Conservation (phyloP, 2,113 vertebrate species). For the Lampris incognitus region DNA sequence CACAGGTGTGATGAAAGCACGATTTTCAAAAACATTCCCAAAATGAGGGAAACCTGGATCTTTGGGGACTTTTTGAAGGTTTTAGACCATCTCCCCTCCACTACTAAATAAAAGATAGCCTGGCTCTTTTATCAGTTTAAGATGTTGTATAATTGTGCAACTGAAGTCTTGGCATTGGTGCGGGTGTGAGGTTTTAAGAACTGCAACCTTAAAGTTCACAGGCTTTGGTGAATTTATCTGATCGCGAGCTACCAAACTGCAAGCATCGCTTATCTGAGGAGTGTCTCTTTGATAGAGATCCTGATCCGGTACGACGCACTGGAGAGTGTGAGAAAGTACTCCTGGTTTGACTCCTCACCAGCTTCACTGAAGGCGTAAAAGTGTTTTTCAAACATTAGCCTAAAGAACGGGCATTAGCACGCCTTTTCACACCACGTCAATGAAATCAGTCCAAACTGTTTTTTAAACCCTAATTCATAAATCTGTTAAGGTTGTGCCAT, state of each 20-base stretch:
- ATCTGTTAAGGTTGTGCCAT: constrained; percentile 56
- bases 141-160: constrained; percentile 77
- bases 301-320: constrained; percentile 27
- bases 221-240: constrained; percentile 63
- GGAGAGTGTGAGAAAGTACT: constrained; percentile 64
- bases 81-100: constrained; percentile 39
- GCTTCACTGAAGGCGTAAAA: constrained; percentile 38
- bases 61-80: constrained; percentile 65
- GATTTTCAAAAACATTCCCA: constrained; percentile 67
- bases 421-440: not conserved
- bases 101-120: constrained; percentile 59
- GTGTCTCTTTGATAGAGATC: constrained; percentile 52
- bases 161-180: constrained; percentile 64
- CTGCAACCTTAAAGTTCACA: constrained; percentile 70
- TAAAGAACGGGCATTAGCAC: constrained; percentile 6
- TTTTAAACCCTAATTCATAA: not conserved
- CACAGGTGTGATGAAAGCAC: constrained; percentile 75
- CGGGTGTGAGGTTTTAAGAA: constrained; percentile 57
- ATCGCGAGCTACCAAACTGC: constrained; percentile 54
- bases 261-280: constrained; percentile 66
- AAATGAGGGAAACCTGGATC: constrained; percentile 53
- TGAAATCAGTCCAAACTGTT: not conserved
- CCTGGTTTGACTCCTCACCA: no score
- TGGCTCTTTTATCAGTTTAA: constrained; percentile 68
- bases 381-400: constrained; percentile 32